These are phyloP conservation scores for Elanoides forficatus DNA, from an alignment of 2,113 vertebrate species.

Conservation along the genomic window DNA sequence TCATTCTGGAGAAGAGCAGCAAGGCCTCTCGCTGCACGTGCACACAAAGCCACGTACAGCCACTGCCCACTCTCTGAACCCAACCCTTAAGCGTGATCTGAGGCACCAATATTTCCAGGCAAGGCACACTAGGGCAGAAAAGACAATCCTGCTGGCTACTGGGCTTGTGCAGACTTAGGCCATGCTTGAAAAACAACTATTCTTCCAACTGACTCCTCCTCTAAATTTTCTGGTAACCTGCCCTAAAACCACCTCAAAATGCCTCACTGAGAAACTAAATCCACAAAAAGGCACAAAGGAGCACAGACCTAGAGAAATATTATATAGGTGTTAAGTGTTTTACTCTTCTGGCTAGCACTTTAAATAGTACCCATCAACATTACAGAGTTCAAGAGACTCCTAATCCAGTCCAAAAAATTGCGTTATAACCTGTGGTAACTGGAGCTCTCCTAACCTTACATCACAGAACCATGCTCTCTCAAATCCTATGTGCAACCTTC, in stretches of 20 bases:
- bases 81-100: background rate
- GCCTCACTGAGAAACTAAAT: background rate
- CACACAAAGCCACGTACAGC: fast-evolving
- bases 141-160: background rate
- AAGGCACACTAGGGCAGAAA: background rate
- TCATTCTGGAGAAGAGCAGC: background rate
- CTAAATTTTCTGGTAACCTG: background rate
- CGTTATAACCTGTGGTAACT: background rate
- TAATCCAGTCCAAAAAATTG: background rate
- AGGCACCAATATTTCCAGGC: background rate
- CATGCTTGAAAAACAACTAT: background rate
- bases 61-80: background rate
- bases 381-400: background rate
- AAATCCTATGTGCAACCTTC: background rate
- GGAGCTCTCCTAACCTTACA: background rate
- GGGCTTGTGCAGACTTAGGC: background rate
- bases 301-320: background rate
- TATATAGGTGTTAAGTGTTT: background rate
- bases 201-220: background rate
- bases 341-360: background rate
- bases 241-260: background rate
- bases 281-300: background rate
- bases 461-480: background rate
- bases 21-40: background rate
- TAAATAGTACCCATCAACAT: background rate